These are phyloP conservation scores for Aurelia coerulea DNA, from an alignment of 30 jellyfish, hydroid and myxozoan genomes.

Conservation along the genomic window DNA sequence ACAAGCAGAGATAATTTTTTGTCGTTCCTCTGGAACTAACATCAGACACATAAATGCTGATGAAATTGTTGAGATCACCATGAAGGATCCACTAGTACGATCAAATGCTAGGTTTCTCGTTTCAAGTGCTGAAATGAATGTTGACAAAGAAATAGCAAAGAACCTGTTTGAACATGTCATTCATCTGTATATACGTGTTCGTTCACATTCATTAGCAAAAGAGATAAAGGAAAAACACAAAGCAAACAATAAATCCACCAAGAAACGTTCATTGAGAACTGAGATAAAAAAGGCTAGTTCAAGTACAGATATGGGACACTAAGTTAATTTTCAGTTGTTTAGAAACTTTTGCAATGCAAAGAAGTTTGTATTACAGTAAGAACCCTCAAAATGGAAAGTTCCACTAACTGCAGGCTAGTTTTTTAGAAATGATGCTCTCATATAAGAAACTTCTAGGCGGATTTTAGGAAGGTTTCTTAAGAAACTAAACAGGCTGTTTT, in stretches of 20 bases:
- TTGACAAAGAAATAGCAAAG: constrained; percentile 39
- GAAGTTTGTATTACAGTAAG: too few species aligned
- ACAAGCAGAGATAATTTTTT: constrained; percentile 38
- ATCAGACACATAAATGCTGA: constrained; percentile 44
- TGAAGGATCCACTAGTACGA: constrained; percentile 38
- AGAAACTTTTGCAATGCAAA: too few species aligned
- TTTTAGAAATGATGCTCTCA: too few species aligned
- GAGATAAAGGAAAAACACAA: constrained; percentile 33
- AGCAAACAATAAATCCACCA: constrained; percentile 1
- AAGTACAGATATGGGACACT: too few species aligned
- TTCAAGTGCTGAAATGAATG: constrained; percentile 16
- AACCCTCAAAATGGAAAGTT: too few species aligned
- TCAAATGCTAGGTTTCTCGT: neutral
- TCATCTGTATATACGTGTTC: constrained; percentile 25
- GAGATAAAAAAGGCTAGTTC: too few species aligned
- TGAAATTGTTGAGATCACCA: constrained; percentile 37
- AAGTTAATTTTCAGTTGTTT: too few species aligned
- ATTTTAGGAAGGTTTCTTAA: constrained; percentile 12
- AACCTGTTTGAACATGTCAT: constrained; percentile 31
- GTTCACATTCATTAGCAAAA: constrained; percentile 44
- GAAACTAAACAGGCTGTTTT: neutral
- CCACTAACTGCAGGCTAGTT: too few species aligned
- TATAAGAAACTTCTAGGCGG: too few species aligned
- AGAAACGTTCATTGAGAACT: constrained; percentile 36
- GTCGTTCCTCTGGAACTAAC: constrained; percentile 26